phyloP scores from a whole-genome alignment of 2,888 invertebrate genomes.

The Microctonus aethiopoides region DNA sequence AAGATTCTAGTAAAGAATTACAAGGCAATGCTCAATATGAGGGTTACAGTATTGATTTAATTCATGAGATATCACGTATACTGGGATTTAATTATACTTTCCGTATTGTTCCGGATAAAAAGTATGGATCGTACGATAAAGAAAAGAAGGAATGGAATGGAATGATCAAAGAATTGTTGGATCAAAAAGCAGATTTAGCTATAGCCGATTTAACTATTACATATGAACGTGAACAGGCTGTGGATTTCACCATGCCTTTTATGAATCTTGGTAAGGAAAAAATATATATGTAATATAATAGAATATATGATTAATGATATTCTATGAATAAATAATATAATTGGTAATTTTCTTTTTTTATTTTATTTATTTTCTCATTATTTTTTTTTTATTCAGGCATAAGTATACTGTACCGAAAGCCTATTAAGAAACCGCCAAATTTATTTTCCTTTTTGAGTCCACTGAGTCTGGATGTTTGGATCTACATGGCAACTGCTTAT shows the following conservation, averaged over 20 bases:
- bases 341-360: not conserved
- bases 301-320: not conserved
- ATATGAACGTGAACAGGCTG: slow-evolving; percentile 88
- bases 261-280: slow-evolving; percentile 84
- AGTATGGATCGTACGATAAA: slow-evolving; percentile 84
- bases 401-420: slow-evolving; percentile 72
- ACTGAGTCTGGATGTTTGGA: slow-evolving; percentile 73
- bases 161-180: slow-evolving; percentile 87
- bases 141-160: slow-evolving; percentile 92
- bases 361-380: slow-evolving; percentile 1
- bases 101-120: slow-evolving; percentile 85
- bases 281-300: no score
- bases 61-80: slow-evolving; percentile 89
- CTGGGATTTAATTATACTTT: slow-evolving; percentile 91
- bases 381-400: slow-evolving; percentile 63
- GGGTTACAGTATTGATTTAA: slow-evolving; percentile 94
- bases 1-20: slow-evolving; percentile 84
- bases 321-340: not conserved
- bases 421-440: slow-evolving; percentile 73
- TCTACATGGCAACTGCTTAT: slow-evolving; percentile 77
- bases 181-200: slow-evolving; percentile 93
- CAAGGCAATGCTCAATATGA: slow-evolving; percentile 93
- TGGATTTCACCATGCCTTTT: slow-evolving; percentile 88
- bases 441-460: slow-evolving; percentile 78
- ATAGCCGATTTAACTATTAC: slow-evolving; percentile 98